Base-by-base conservation (phyloP, 2,113 vertebrate species). In the Suricata suricatta region DNA sequence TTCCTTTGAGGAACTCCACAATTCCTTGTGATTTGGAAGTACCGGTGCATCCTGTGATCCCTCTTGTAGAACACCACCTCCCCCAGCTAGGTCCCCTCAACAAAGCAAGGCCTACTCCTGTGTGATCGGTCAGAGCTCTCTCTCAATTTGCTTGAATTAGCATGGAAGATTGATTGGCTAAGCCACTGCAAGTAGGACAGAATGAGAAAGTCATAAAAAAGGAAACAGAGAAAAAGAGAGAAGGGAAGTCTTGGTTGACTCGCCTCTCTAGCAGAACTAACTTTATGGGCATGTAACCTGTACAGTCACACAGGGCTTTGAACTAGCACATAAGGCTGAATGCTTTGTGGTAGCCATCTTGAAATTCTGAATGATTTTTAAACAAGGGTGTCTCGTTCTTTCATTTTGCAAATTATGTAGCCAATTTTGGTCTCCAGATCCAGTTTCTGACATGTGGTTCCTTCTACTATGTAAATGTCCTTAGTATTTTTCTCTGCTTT, bases 301-400 rank as follows among this genome's bases (percentile, higher is more conserved):
- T 3, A 25, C 0, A 60, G 1, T 66, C 3, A 14, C 41, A 85
- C 7, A 27, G n/a, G 41, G 19, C 54, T 68, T n/a, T 33, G 12
- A 68, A 54, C 71, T 52, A 7, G 33, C 2, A 25, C n/a, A 8
- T 44, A 84, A 69, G 35, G 31, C 44, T 72, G 57, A 68, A 16
- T 33, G 52, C n/a, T 74, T 35, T 82, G 8, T 12, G 63, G 31
- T 50, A 25, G 52, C 41, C 72, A 76, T 57, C 50, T 52, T 52
- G 41, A 95, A 76, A 81, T n/a, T 72, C 38, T 86, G 87, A 83
- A 80, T 89, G 52, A 69, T n/a, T 96, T 83, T 95, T 54, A 87
- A 60, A 87, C 2, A 63, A 52, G 10, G 7, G 1, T 1, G 64
- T 31, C 10, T n/a, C 74, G 47, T 5, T 35, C 85, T 95, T 85